phyloP scores from a whole-genome alignment of 1,140 invertebrate genomes.

The Lordiphosa mommai region DNA sequence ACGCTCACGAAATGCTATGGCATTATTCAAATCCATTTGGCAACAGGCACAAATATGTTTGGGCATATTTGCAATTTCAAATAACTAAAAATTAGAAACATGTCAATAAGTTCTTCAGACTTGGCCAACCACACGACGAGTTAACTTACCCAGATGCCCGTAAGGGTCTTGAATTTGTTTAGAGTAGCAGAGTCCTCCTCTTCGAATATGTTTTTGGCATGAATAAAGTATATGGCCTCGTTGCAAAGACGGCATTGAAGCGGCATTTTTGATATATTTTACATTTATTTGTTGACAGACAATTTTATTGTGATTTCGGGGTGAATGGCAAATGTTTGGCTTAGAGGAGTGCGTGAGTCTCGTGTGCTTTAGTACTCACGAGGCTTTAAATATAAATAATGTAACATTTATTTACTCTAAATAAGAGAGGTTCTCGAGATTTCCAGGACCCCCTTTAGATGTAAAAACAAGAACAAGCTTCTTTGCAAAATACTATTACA shows the following conservation, averaged over 20 bases:
- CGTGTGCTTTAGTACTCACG: too few species aligned
- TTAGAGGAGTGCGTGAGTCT: neutral
- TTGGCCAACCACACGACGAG: neutral
- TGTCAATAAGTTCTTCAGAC: neutral
- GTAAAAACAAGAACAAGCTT: too few species aligned
- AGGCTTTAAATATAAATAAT: neutral
- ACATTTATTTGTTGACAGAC: neutral
- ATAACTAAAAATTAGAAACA: conserved; percentile 28
- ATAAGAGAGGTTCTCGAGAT: too few species aligned
- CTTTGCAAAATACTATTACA: too few species aligned
- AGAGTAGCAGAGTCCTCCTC: conserved; percentile 8
- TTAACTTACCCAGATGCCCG: conserved; percentile 24
- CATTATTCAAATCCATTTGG: conserved; percentile 21
- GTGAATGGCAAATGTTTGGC: conserved; percentile 8
- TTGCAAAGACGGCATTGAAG: conserved; percentile 23
- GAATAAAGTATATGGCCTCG: conserved; percentile 3
- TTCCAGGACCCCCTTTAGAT: too few species aligned
- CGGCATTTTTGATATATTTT: neutral
- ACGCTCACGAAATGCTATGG: conserved; percentile 26
- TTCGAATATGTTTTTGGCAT: conserved; percentile 28
- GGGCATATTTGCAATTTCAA: conserved; percentile 12
- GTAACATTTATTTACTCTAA: neutral
- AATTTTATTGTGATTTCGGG: too few species aligned
- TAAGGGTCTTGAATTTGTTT: conserved; percentile 17
- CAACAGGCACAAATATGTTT: conserved; percentile 41